A percentile compares a stretch with the other conserved stretches of the same genome.
These are phyloP conservation scores for Lamellibrachia satsuma DNA, from an alignment of 2,888 invertebrate genomes.

Conservation along the genomic window DNA sequence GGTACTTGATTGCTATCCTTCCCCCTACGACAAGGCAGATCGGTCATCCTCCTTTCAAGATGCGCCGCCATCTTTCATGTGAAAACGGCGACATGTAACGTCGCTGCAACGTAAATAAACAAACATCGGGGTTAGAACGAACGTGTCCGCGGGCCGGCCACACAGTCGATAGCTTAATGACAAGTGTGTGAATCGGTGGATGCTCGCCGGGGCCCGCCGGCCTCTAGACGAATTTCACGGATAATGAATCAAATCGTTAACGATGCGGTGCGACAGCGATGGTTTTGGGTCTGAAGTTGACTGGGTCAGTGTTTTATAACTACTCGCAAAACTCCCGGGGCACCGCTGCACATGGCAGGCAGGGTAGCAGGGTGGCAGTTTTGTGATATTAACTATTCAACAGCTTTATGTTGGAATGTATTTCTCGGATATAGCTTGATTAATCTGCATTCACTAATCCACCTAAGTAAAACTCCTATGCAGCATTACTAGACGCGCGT, in stretches of 20 bases:
- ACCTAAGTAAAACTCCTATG: no score
- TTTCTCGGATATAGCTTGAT: not conserved
- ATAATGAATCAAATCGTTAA: constrained; percentile 12
- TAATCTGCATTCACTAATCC: not conserved
- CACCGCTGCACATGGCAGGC: not conserved
- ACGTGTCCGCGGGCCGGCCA: not conserved
- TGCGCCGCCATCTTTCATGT: not conserved
- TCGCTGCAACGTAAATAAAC: not conserved
- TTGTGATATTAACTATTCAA: not conserved
- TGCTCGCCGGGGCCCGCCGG: not conserved
- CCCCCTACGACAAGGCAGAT: not conserved
- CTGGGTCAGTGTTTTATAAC: not conserved
- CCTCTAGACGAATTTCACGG: constrained; percentile 3
- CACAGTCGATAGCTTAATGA: not conserved
- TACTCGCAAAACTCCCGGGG: not conserved
- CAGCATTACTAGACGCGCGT: no score
- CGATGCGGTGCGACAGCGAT: constrained; percentile 9
- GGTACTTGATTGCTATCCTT: not conserved
- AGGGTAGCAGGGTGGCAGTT: not conserved
- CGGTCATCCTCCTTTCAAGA: not conserved
- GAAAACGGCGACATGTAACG: constrained; percentile 17
- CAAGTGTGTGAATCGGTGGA: not conserved
- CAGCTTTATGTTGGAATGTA: not conserved
- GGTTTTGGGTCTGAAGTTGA: not conserved
- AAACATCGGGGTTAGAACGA: not conserved